Evolutionary conservation across 2,113 vertebrate genomes (phyloP), one percentile per base, ranked within the genome.

Genomic region (Thinocorus orbignyianus): DNA sequence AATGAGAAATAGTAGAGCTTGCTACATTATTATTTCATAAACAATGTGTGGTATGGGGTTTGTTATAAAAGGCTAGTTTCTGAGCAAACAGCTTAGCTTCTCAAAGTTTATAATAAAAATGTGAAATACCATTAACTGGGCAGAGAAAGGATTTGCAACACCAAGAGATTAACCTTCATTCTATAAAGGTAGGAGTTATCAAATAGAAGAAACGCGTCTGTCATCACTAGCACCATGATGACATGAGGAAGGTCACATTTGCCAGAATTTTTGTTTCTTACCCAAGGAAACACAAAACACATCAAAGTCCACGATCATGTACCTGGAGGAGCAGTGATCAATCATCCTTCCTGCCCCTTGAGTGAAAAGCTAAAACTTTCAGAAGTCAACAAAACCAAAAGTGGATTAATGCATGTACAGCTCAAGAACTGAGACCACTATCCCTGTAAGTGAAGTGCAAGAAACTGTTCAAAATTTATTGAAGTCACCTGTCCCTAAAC

Each of bases 11-110:
- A 88, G 52, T 16, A 93, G 68, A 90, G 7, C 15, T 68, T 46
- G 13, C 5, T 88, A 24, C 81, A 68, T 89, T 76, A 88, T 70
- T 68, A 22, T 70, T 92, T 90, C 83, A 93, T 84, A 92, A 97
- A 91, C 48, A 48, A 48, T 19, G 20, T 62, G 26, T 57, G 42
- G 13, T 46, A 60, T 23, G 44, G 39, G 26, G 2, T 65, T 89
- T 81, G 44, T 64, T 90, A 64, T 51, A 51, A 82, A 88, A 94
- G 37, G 33, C 51, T 68, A 74, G 60, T 74, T 22, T 62, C 88
- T 96, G 19, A 77, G 30, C 20, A 78, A 88, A 96, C 82, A 28
- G 19, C 4, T 69, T 74, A 57, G 33, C 26, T 82, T 85, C 37
- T 64, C 51, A 41, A 51, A 6, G 10, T n/a, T 57, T 51, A 30